Base-by-base conservation (phyloP, 1,140 invertebrate species). In the Penaeus japonicus region DNA sequence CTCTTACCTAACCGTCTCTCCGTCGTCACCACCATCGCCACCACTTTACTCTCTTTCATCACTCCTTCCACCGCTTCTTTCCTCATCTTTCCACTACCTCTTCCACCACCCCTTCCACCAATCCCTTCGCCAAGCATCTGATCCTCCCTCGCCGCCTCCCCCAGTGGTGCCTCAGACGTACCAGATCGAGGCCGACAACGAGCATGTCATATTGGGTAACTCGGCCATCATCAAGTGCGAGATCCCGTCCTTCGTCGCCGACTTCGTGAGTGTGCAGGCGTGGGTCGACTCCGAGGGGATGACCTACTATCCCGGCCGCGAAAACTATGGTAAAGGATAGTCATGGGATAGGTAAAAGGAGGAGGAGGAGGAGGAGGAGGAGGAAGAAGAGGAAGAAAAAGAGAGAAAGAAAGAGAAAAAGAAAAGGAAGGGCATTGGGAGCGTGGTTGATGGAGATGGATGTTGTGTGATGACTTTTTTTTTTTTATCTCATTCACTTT, bases 251-350 rank as follows among this genome's bases (percentile, higher is more conserved):
- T 93, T 92, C 87, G 97, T 98, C 80, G 96, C 96, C 86, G 97
- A 98, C 93, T 98, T 97, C 93, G 96, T 98, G 39, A 94, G 95
- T 91, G 97, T 98, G 20, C 96, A 97, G 91, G 95, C 96, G 83
- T 98, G 97, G 97, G 95, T 96, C 86, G 95, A 96, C 91, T 96
- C 95, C 89, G 95, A 96, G 91, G 94, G 94, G 90, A 94, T 95
- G 89, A 95, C 95, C 92, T 96, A 96, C 92, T 86, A 77, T 22
- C 84, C 89, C 39, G 30, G 27, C 18, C 22, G 17, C 35, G 32
- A 35, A 4, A 70, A 59, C 82, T 70, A 24, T 30, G 62, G 62
- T 70, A 70, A 70, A 24, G 62, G n/a, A n/a, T 70, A 70, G 30
- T 30, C 10, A 17, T 10, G 62, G 62, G 62, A 20, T 70, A 7